A percentile compares a stretch with the other conserved stretches of the same genome.
These are phyloP conservation scores for Chrysolophus pictus DNA, from an alignment of 2,797 vertebrate species.

Conservation along the genomic window DNA sequence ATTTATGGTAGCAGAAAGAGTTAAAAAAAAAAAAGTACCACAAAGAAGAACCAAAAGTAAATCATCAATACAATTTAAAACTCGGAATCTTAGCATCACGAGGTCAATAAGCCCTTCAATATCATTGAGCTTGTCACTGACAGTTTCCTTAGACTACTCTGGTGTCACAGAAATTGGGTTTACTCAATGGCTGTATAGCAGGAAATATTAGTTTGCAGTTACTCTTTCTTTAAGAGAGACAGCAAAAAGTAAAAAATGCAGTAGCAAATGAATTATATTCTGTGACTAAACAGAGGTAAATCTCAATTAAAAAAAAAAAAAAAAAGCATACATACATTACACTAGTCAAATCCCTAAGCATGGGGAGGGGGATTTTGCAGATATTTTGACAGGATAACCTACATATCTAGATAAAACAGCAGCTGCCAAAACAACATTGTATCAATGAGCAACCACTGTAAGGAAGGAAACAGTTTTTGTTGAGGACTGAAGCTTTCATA, in stretches of 20 bases:
- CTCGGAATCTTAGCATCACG: constrained; percentile 13
- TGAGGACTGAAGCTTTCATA: not conserved
- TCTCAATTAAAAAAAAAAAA: not conserved
- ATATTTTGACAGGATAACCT: not conserved
- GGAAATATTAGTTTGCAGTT: not conserved
- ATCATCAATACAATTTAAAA: not conserved
- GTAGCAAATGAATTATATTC: not conserved
- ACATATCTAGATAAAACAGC: not conserved
- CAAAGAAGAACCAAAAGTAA: not conserved
- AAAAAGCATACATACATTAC: not conserved
- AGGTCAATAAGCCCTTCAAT: constrained; percentile 53
- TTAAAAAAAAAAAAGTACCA: not conserved
- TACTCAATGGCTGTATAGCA: constrained; percentile 25
- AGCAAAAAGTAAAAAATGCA: not conserved
- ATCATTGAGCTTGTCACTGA: constrained; percentile 32
- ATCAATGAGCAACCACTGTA: not conserved
- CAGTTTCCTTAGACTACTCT: not conserved
- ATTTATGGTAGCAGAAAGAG: not conserved
- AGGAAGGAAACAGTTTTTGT: not conserved
- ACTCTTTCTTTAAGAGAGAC: not conserved
- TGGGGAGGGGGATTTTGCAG: not conserved
- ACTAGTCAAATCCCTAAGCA: not conserved
- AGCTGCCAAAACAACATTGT: not conserved
- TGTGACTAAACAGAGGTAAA: constrained; percentile 13
- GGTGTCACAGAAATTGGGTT: constrained; percentile 15